Evolutionary conservation across 2,113 vertebrate species (phyloP).

Genomic region (Deroptyus accipitrinus): DNA sequence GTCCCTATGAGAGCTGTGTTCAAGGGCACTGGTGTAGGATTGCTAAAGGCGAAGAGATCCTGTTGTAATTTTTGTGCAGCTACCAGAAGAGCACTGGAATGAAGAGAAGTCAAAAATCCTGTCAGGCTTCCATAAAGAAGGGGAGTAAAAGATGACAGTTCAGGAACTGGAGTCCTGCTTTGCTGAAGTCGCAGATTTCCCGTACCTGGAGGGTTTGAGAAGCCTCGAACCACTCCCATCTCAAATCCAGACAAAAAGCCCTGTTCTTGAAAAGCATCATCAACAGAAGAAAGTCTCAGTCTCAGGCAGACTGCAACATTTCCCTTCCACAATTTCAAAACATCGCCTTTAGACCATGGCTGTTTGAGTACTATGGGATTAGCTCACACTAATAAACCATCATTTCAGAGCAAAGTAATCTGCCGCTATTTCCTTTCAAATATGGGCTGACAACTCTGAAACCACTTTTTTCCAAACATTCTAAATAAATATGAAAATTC

Average conservation of each 20-base stretch:
- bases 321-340: neutral
- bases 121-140: neutral
- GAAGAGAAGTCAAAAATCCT: neutral
- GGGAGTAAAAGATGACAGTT: neutral
- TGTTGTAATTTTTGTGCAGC: neutral
- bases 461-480: neutral
- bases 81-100: neutral
- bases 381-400: neutral
- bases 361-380: neutral
- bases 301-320: neutral
- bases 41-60: neutral
- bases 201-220: neutral
- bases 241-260: neutral
- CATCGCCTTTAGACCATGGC: neutral
- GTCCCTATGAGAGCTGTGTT: accelerated
- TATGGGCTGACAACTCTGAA: neutral
- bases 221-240: neutral
- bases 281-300: neutral
- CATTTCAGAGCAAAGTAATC: neutral
- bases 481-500: neutral
- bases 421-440: neutral
- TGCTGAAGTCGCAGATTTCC: neutral
- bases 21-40: neutral
- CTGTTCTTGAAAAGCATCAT: neutral
- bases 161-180: neutral